Evolutionary conservation across 2,797 vertebrate species (phyloP), one percentile per base, ranked within the genome.

Genomic region (Bradypodion pumilum): DNA sequence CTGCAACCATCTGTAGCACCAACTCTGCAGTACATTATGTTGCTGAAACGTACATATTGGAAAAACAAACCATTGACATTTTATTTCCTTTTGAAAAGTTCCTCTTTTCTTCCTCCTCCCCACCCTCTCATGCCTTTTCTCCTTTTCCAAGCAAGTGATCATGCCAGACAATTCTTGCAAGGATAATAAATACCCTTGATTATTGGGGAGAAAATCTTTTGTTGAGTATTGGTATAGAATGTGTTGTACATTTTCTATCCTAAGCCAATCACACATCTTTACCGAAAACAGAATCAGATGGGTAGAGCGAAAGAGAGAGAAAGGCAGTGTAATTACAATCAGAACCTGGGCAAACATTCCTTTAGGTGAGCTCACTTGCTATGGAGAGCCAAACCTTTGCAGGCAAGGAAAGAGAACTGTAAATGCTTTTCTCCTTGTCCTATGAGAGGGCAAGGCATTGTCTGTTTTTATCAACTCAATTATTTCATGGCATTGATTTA

Each of bases 1-100:
- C 87, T 89, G 88, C 89, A 93, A 87, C 88, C 89, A 85, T 91
- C 86, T 91, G 91, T 92, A 93, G 89, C 90, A 80, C 87, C 81
- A 77, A 90, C 80, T 91, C 91, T 82, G 89, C 88, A 85, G 92
- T 90, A 90, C 82, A 88, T 73, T 74, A 78, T 88, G 90, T 92
- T 92, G 93, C 92, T 92, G 91, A 89, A 92, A 91, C n/a, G 83
- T 87, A 62, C 73, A 91, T 78, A 13, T 65, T 85, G 87, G 86
- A 91, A 92, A 95, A 94, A 89, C 82, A 94, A 93, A 93, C 0
- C 1, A 1, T 15, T 74, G 72, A 2, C 62, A 76, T 77, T 82
- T 85, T 37, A 23, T 73, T 91, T 81, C 74, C 82, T 89, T 89
- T 86, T 74, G 76, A 88, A 83, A 94, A 72, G 83, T 93, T 81